phyloP scores from a whole-genome alignment of 2,797 vertebrate species.

The Australoheros facetus region DNA sequence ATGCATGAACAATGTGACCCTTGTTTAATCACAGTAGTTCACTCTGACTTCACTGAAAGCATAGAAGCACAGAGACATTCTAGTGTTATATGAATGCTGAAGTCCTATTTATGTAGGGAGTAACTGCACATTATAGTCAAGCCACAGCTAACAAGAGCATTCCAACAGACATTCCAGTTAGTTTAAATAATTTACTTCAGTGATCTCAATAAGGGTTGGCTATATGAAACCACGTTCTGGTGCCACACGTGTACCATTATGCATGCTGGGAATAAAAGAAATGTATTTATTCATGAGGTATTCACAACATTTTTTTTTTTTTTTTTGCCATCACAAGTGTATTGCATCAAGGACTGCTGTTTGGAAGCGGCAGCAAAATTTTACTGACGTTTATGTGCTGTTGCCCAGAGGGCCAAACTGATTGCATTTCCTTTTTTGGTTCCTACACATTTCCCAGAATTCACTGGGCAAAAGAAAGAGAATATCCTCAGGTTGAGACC shows the following conservation, averaged over 20 bases:
- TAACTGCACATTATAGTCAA: slow-evolving; percentile 58
- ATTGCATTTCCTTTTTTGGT: slow-evolving; percentile 22
- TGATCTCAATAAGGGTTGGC: slow-evolving; percentile 59
- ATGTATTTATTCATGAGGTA: slow-evolving; percentile 14
- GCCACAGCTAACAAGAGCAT: slow-evolving; percentile 38
- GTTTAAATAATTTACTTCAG: slow-evolving; percentile 77
- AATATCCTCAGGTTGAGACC: slow-evolving; percentile 6
- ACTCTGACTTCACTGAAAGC: slow-evolving; percentile 55
- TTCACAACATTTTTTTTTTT: neutral
- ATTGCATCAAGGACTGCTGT: slow-evolving; percentile 5
- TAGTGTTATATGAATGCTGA: slow-evolving; percentile 17
- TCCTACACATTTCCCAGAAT: slow-evolving; percentile 34
- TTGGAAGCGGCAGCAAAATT: slow-evolving; percentile 1
- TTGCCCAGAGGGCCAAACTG: neutral
- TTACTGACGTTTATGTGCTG: slow-evolving; percentile 14
- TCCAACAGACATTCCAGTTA: slow-evolving; percentile 59
- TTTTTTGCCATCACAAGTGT: slow-evolving; percentile 30
- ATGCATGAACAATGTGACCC: slow-evolving; percentile 62
- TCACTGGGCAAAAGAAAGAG: slow-evolving; percentile 1
- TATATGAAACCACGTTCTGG: slow-evolving; percentile 58
- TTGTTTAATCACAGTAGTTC: slow-evolving; percentile 65
- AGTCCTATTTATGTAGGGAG: slow-evolving; percentile 35
- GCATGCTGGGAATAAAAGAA: slow-evolving; percentile 27
- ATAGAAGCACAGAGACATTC: slow-evolving; percentile 3
- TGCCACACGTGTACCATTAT: slow-evolving; percentile 32